These are phyloP conservation scores for Drosophila setifemur DNA, from an alignment of 1,140 invertebrate species.

Conservation along the genomic window DNA sequence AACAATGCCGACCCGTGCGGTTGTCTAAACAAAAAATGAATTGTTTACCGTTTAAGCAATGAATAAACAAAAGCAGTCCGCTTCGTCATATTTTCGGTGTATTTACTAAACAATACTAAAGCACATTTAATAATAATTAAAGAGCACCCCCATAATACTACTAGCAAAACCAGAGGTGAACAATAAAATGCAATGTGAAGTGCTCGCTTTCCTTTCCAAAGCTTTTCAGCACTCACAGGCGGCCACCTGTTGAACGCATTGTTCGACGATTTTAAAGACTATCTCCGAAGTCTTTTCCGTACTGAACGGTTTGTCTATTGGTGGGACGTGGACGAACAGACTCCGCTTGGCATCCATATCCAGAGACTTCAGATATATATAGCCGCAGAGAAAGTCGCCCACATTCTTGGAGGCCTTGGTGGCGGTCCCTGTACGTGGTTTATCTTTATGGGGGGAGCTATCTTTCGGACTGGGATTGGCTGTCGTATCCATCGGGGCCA, in stretches of 20 bases:
- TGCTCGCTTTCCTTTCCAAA: not conserved
- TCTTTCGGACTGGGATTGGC: not conserved
- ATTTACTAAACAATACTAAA: not conserved
- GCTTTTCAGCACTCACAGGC: conserved; percentile 12
- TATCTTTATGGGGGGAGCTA: not conserved
- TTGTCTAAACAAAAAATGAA: not conserved
- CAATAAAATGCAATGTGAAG: conserved; percentile 17
- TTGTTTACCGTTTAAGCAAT: no score
- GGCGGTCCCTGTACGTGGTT: not conserved
- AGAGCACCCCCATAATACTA: not conserved
- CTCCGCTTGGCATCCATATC: conserved; percentile 82
- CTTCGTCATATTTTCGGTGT: no score
- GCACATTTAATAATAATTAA: not conserved
- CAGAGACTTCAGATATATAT: conserved; percentile 86
- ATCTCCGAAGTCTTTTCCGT: conserved; percentile 83
- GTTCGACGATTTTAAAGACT: conserved; percentile 83
- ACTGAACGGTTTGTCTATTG: conserved; percentile 84
- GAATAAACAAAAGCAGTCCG: no score
- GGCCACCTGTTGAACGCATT: conserved; percentile 65
- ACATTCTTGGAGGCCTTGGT: conserved; percentile 62
- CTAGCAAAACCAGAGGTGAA: not conserved
- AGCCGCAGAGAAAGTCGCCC: conserved; percentile 86
- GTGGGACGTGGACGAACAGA: conserved; percentile 86
- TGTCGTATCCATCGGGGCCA: conserved; percentile 2
- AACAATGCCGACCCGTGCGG: not conserved